Conservation (phyloP, 2,113 vertebrate genomes). For the Sander lucioperca region DNA sequence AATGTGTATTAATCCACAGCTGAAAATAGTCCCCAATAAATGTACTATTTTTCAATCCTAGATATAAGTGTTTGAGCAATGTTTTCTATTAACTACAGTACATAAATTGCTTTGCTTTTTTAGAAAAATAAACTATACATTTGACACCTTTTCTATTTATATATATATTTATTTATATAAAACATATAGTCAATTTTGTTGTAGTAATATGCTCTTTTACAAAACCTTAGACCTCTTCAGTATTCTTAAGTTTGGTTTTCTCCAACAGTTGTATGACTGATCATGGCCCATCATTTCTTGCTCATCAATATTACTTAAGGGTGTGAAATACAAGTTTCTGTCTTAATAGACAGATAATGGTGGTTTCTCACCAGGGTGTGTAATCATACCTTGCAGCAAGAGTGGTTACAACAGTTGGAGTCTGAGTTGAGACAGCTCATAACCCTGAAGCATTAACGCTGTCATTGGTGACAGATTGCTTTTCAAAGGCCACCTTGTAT, state of each 20-base stretch:
- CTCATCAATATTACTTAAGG: conserved; percentile 57
- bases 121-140: neutral
- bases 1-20: neutral
- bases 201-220: neutral
- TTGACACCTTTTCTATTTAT: too few species aligned
- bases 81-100: neutral
- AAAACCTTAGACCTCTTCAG: neutral
- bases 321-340: conserved; percentile 52
- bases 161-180: too few species aligned
- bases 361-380: conserved; percentile 36
- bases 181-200: neutral
- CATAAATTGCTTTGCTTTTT: neutral
- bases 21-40: neutral
- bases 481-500: conserved; percentile 46
- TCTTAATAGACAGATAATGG: conserved; percentile 33
- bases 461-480: conserved; percentile 59
- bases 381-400: conserved; percentile 63
- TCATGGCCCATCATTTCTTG: conserved; percentile 20
- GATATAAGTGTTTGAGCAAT: neutral
- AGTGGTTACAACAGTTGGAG: conserved; percentile 52
- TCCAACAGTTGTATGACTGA: neutral
- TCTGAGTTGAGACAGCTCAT: conserved; percentile 24
- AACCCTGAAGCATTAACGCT: conserved; percentile 14
- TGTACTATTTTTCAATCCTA: neutral
- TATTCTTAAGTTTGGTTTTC: neutral